phyloP scores from a whole-genome alignment of 2,113 vertebrate genomes.

The Pachycephala philippinensis region DNA sequence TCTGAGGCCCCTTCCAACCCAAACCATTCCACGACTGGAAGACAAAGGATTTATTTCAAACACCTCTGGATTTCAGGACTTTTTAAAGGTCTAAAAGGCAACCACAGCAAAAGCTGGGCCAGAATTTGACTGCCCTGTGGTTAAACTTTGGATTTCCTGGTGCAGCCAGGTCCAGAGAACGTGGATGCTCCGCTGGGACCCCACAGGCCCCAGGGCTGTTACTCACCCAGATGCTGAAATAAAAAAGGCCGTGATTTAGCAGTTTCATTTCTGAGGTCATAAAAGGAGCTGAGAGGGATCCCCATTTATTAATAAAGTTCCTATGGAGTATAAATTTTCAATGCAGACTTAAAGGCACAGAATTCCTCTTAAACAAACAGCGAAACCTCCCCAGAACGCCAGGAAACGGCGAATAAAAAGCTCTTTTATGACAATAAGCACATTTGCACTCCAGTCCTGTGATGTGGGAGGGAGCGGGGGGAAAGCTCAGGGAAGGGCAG shows the following conservation, averaged over 20 bases:
- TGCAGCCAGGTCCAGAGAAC: not conserved
- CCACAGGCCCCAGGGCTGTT: not conserved
- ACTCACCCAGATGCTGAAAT: not conserved
- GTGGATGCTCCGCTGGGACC: not conserved
- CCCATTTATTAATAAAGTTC: not conserved
- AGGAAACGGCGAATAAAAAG: not conserved
- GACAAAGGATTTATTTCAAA: not conserved
- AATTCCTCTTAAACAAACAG: conserved; percentile 18
- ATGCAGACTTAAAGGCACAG: not conserved
- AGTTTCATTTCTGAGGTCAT: conserved; percentile 25
- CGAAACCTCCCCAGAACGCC: not conserved
- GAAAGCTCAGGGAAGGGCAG: not conserved
- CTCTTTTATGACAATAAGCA: conserved; percentile 3
- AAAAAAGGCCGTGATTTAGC: not conserved
- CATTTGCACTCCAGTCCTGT: not conserved
- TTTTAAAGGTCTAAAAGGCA: not conserved
- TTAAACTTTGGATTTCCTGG: not conserved
- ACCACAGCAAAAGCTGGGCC: not conserved
- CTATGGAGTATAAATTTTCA: not conserved
- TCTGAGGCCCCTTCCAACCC: not conserved
- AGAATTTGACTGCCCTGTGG: not conserved
- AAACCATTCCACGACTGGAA: rapidly evolving
- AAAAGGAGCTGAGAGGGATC: conserved; percentile 17
- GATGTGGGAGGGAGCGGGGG: not conserved
- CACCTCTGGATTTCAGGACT: not conserved